Evolutionary conservation across 2,888 invertebrate species (phyloP), one percentile per base, ranked within the genome.

Genomic region (Thecophora atra): DNA sequence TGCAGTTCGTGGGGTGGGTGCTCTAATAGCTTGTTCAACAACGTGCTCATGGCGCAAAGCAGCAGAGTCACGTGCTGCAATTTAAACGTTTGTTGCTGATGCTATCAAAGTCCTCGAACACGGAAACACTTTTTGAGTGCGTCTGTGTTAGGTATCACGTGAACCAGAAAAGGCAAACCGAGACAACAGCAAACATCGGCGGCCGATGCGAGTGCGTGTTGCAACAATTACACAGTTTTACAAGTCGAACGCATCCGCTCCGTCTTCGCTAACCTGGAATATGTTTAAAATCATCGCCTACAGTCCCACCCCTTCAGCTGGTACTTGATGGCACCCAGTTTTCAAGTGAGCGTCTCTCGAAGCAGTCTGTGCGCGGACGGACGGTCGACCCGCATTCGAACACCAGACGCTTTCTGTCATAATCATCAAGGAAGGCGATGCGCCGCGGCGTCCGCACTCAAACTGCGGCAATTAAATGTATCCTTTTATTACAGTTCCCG

Each of bases 161-260:
- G 47, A 66, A 30, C 66, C 19, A 28, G 52, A 66, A 66, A 30
- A 54, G 30, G 64, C 64, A 51, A 47, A 66, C 66, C 28, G 21
- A 54, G 52, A 66, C 28, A 30, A 66, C 66, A 66, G 26, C 54
- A 54, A 65, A 54, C 52, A 30, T 19, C 51, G n/a, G 17, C 6
- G 6, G n/a, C n/a, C 51, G 19, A 21, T 19, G 19, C 21, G 54
- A 54, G 19, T 54, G 54, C 54, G 54, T 54, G 37, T 19, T 66
- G 66, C 52, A 66, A 66, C 66, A 66, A 66, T 66, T 66, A 66
- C 52, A 66, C 30, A n/a, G n/a, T n/a, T 66, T 54, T 54, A 66
- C 66, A 66, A 66, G 52, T 30, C 37, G 66, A 52, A 54, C 30
- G 54, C 28, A 66, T 54, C 52, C 66, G 52, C 54, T 19, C 15